A percentile compares a stretch with the other conserved stretches of the same genome.
Conservation (phyloP, 2,797 vertebrate genomes). For the Sebastes hubbsi region DNA sequence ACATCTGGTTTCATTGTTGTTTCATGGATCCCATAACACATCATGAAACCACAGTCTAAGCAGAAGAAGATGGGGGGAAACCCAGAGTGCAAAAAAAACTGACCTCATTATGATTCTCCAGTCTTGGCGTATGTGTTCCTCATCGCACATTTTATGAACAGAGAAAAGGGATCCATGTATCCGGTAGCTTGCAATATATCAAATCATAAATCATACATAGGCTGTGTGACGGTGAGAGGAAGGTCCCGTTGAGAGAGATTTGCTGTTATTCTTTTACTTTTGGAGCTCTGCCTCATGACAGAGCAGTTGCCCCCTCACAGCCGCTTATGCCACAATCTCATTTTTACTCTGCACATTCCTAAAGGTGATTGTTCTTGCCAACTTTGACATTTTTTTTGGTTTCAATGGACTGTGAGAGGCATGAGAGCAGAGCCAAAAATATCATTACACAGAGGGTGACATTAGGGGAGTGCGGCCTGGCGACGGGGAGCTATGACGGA, state of each 20-base stretch:
- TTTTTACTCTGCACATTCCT: conserved; percentile 64
- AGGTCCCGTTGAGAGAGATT: conserved; percentile 19
- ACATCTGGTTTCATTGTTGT: conserved; percentile 81
- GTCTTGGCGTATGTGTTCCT: conserved; percentile 8
- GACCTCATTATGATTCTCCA: conserved; percentile 56
- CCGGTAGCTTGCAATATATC: conserved; percentile 34
- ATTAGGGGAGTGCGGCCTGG: conserved; percentile 59
- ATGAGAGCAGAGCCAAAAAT: conserved; percentile 80
- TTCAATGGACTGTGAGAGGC: conserved; percentile 47
- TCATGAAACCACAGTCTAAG: conserved; percentile 78
- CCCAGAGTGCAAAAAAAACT: conserved; percentile 56
- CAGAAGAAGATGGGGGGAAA: conserved; percentile 75
- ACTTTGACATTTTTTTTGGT: conserved; percentile 24
- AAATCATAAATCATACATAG: conserved; percentile 38
- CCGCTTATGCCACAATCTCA: conserved; percentile 42
- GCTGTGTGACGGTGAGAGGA: conserved; percentile 29
- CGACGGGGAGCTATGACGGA: conserved; percentile 74
- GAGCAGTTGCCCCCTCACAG: neutral
- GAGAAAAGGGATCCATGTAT: conserved; percentile 33
- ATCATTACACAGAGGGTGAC: conserved; percentile 69
- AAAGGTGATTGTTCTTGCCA: conserved; percentile 56
- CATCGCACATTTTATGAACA: conserved; percentile 35
- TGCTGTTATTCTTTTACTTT: conserved; percentile 4
- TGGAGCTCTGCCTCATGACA: conserved; percentile 20
- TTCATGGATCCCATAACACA: conserved; percentile 77